Conservation (phyloP, 2,888 invertebrate species). For the Oscheius sp. region DNA sequence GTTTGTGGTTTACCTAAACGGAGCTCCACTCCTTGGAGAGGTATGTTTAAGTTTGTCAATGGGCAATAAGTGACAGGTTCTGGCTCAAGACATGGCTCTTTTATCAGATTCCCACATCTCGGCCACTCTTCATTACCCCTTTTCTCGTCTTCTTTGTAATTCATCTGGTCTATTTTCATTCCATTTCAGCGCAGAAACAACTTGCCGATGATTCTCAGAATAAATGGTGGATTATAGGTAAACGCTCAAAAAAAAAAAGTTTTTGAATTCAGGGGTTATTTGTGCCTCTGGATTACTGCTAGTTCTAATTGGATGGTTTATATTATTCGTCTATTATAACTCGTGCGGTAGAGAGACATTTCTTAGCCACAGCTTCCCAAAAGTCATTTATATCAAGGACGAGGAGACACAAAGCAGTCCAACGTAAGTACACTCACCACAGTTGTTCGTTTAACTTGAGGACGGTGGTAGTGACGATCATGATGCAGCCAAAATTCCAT, state of each 20-base stretch:
- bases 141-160: constrained; percentile 7
- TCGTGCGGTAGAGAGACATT: constrained; percentile 35
- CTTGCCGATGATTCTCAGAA: not conserved
- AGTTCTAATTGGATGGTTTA: constrained; percentile 43
- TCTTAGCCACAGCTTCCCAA: not conserved
- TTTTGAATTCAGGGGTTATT: constrained; percentile 12
- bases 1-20: constrained; percentile 35
- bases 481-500: constrained; percentile 59
- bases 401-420: constrained; percentile 24
- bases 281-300: constrained; percentile 34
- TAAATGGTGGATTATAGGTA: constrained; percentile 29
- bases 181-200: constrained; percentile 18
- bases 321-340: constrained; percentile 44
- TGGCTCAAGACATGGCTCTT: constrained; percentile 40
- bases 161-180: not conserved
- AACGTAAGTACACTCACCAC: constrained; percentile 39
- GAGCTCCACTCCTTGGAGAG: constrained; percentile 36
- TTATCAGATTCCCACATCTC: constrained; percentile 40
- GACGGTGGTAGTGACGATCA: constrained; percentile 53
- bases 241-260: not conserved
- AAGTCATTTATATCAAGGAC: constrained; percentile 23
- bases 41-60: constrained; percentile 6
- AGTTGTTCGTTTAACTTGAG: constrained; percentile 51
- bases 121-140: constrained; percentile 37
- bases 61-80: constrained; percentile 23